Evolutionary conservation across 2,797 vertebrate species (phyloP), one percentile per base, ranked within the genome.

Genomic region (Spinus olivaceus): DNA sequence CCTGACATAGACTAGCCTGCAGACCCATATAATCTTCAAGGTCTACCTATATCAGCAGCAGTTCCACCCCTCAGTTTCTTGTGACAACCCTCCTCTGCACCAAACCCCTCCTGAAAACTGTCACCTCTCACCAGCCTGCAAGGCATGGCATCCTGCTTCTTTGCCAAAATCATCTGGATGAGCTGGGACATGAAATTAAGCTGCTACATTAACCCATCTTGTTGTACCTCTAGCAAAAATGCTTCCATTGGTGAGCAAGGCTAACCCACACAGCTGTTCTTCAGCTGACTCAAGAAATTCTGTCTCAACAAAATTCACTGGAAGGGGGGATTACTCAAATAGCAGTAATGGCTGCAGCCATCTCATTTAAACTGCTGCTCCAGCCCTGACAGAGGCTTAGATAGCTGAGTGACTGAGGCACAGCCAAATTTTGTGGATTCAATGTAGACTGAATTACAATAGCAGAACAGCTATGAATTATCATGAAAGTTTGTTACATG

Each of bases 381-480:
- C 64, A 91, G 61, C 77, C 32, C 46, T n/a, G 32, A 44, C 10
- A 42, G 66, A 63, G 27, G 28, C n/a, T 69, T 80, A 77, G 76
- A 73, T 84, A 63, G 33, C 63, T 69, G 70, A 81, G 28, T 56
- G 42, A 57, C 54, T 0, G 2, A 89, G 51, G 13, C 42, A 56
- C 16, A 79, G 73, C 27, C 88, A 95, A 77, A 77, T 89, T 89
- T 50, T 83, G 57, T 80, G 80, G 13, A 37, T 79, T 50, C 56
- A 69, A n/a, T 6, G 4, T 5, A 78, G 24, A 51, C 47, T 81
- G 72, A 93, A 96, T 87, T 80, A 77, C n/a, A 91, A 47, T 42
- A 92, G 86, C 65, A 87, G 70, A 94, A 69, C 44, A 96, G 53
- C 70, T 91, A 59, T 42, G 32, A 84, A 59, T 63, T 92, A 69